A percentile compares a stretch with the other conserved stretches of the same genome.
These are phyloP conservation scores for Meghimatium bilineatum DNA, from an alignment of 2,888 invertebrate genomes.

Conservation along the genomic window DNA sequence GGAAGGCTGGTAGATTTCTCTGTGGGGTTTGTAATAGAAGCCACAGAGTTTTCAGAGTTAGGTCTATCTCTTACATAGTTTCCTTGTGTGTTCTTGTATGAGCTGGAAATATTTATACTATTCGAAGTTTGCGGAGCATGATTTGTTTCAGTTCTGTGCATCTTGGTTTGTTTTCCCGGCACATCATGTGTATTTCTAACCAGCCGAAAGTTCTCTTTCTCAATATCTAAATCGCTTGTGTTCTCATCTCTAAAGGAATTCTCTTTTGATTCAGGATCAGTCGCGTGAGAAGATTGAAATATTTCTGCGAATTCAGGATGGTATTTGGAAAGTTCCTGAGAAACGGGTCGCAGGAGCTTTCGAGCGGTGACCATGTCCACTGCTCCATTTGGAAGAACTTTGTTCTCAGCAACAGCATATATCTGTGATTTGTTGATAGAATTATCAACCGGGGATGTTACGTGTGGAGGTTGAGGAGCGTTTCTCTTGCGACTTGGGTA, in stretches of 20 bases:
- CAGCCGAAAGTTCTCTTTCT: conserved; percentile 25
- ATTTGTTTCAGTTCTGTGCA: neutral
- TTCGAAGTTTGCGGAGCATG: neutral
- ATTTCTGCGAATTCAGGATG: conserved; percentile 65
- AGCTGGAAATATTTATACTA: neutral
- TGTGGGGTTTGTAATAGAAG: neutral
- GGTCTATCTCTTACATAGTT: neutral
- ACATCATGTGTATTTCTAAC: neutral
- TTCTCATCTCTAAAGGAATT: neutral
- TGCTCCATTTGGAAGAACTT: conserved; percentile 61
- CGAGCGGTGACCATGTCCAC: conserved; percentile 46
- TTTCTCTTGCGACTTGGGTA: conserved; percentile 3
- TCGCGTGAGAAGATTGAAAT: conserved; percentile 53
- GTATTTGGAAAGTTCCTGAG: conserved; percentile 64
- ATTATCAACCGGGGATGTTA: conserved; percentile 57
- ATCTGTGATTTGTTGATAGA: conserved; percentile 61
- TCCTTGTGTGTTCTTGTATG: neutral
- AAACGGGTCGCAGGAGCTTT: conserved; percentile 63
- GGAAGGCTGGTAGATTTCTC: neutral
- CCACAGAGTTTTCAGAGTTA: neutral
- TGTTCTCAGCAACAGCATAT: conserved; percentile 64
- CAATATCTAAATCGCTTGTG: neutral
- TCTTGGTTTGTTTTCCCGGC: neutral
- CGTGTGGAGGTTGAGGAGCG: conserved; percentile 57
- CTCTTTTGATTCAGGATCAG: no score